Base-by-base conservation (phyloP, 2,113 vertebrate genomes). In the Condylura cristata region DNA sequence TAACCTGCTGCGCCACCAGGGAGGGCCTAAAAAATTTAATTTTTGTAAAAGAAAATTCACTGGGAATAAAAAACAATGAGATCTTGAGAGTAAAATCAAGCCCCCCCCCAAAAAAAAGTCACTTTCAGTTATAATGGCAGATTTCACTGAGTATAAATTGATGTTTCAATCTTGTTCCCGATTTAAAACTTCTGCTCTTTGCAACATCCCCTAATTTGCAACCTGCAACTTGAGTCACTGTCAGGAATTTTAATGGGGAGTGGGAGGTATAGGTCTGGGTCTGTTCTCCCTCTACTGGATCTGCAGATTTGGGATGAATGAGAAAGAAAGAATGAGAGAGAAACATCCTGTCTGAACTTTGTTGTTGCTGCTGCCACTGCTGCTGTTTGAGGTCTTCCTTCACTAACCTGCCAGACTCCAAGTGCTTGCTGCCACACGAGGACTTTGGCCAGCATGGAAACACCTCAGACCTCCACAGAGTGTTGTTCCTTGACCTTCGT, bases 81-180 rank as follows among this genome's bases (percentile, higher is more conserved):
- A 74, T 80, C 60, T 81, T 91, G 60, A 86, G 3, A 89, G 41
- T 9, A 90, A 94, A 89, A 79, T 34, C 28, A n/a, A 39, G 86
- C 6, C 46, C 46, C 46, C 46, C 46, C 58, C 58, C 16, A 34
- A 51, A 94, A 80, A 30, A 72, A 79, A 41, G 72, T 80, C 30
- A 71, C 16, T 70, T 90, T 75, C 4, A 8, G 22, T 87, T 87
- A 70, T 41, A 89, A 51, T 37, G 39, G 30, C 8, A 48, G 80
- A 6, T 75, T 58, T 56, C 46, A 65, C 10, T 71, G 78, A 70
- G 6, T 61, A 14, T 85, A 81, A 88, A 63, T 58, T 30, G 39
- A 88, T 34, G 22, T 70, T 90, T 76, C 44, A 0, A 16, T 76
- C 34, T 89, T 28, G 39, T 56, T 88, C 34, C 5, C 78, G 61